Base-by-base conservation (phyloP, 2,797 vertebrate genomes). In the Artibeus jamaicensis region DNA sequence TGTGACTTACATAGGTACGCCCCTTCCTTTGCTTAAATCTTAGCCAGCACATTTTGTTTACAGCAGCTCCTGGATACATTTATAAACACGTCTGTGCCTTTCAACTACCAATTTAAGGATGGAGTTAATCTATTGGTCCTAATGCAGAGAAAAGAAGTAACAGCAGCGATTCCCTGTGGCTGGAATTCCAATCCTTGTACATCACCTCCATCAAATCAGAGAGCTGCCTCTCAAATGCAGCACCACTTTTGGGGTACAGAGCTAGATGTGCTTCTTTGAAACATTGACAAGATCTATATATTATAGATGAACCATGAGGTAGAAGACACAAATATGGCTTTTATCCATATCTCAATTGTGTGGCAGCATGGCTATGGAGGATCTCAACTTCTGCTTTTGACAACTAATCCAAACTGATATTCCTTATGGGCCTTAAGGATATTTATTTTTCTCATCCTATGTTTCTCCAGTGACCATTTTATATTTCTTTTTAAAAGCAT, bases 371-470 rank as follows among this genome's bases (percentile, higher is more conserved):
- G 18, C 22, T 42, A 53, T 11, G 46, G 44, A 57, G 34, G 0
- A 42, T 84, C 12, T 92, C 79, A 92, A 86, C 39, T 93, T 91
- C 89, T 81, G 29, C 37, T 91, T 77, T 86, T 74, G 32, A 93
- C 22, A 34, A 21, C 5, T 8, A 68, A 8, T 21, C 34, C 3
- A 57, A 76, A 81, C 16, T 48, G 19, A 26, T 84, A 26, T 24
- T 81, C 6, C 3, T 50, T 48, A 15, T 2, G 57, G 16, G 0
- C 19, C 6, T 37, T 71, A 19, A 78, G 11, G 39, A 24, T 55
- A 34, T 22, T 84, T 71, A 12, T 68, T 77, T 71, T 86, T 42
- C 3, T 68, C 18, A 39, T 18, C 34, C 37, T 57, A 29, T 55
- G 34, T 59, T 39, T 42, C 16, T 29, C 46, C 1, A 59, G 26